phyloP scores from a whole-genome alignment of 2,888 invertebrate species.

The Rotaria sp. region DNA sequence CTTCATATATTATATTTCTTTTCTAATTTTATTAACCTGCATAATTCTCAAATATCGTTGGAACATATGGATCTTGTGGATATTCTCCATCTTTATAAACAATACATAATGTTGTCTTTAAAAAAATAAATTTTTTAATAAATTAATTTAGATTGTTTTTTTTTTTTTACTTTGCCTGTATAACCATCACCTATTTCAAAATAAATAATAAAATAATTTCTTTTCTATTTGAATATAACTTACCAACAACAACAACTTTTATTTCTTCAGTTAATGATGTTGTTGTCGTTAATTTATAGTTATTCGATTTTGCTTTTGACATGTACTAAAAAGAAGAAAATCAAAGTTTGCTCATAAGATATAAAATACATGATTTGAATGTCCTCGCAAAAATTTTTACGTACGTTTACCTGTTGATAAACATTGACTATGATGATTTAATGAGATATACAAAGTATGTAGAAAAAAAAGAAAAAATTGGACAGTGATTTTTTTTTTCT shows the following conservation, averaged over 20 bases:
- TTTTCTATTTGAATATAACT: background rate
- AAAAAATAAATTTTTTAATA: background rate
- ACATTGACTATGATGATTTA: slow-evolving; percentile 15
- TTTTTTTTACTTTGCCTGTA: background rate
- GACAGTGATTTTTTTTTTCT: background rate
- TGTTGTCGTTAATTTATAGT: background rate
- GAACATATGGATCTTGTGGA: slow-evolving; percentile 34
- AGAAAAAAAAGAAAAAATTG: background rate
- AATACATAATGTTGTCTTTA: slow-evolving; percentile 14
- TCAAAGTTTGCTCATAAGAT: background rate
- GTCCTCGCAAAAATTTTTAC: background rate
- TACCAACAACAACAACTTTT: slow-evolving; percentile 14
- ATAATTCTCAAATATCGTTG: slow-evolving; percentile 39
- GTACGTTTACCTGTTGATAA: background rate
- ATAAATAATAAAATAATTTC: background rate
- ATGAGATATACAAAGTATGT: background rate
- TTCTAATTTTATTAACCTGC: background rate
- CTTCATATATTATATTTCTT: no score
- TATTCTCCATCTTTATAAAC: slow-evolving; percentile 29
- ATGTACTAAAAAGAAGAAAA: background rate
- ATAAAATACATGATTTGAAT: background rate
- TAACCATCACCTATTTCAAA: background rate
- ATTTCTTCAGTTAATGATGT: background rate
- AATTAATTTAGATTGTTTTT: background rate
- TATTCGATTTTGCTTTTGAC: background rate